Evolutionary conservation across 2,113 vertebrate genomes (phyloP).

Genomic region (Spea bombifrons): DNA sequence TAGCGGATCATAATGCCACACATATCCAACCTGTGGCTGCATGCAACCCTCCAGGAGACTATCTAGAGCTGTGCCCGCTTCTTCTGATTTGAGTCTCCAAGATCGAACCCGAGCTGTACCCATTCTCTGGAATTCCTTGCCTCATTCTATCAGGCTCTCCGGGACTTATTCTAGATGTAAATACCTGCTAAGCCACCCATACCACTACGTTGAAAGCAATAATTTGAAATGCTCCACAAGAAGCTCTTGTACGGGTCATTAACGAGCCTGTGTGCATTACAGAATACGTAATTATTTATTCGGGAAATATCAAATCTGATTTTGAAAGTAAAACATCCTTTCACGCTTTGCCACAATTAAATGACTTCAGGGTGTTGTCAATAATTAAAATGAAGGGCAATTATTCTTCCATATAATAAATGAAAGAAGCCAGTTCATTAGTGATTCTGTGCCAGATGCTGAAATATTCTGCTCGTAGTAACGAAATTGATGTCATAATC

Average conservation of each 20-base stretch:
- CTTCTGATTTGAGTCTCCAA: no score
- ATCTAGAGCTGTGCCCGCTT: no score
- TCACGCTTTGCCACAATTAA: slow-evolving; percentile 37
- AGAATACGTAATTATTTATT: slow-evolving; percentile 20
- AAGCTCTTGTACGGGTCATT: slow-evolving; percentile 25
- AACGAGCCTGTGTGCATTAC: slow-evolving; percentile 9
- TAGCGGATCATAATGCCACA: no score
- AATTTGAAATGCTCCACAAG: slow-evolving; percentile 13
- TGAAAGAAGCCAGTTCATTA: slow-evolving; percentile 29
- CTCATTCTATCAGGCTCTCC: no score
- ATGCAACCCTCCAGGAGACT: no score
- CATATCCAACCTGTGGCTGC: no score
- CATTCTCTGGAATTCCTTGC: no score
- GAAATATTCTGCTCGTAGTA: slow-evolving; percentile 35
- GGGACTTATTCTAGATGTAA: no score
- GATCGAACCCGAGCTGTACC: no score
- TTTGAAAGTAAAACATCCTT: slow-evolving; percentile 32
- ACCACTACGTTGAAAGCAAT: not conserved
- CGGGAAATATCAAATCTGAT: slow-evolving; percentile 37
- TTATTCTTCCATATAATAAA: slow-evolving; percentile 32
- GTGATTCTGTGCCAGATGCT: slow-evolving; percentile 37
- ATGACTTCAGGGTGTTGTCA: slow-evolving; percentile 41
- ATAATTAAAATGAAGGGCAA: slow-evolving; percentile 43
- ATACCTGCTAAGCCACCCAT: no score
- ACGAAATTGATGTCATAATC: slow-evolving; percentile 38